These are phyloP conservation scores for Rhopalosiphum maidis DNA, from an alignment of 1,140 invertebrate genomes.

Conservation along the genomic window DNA sequence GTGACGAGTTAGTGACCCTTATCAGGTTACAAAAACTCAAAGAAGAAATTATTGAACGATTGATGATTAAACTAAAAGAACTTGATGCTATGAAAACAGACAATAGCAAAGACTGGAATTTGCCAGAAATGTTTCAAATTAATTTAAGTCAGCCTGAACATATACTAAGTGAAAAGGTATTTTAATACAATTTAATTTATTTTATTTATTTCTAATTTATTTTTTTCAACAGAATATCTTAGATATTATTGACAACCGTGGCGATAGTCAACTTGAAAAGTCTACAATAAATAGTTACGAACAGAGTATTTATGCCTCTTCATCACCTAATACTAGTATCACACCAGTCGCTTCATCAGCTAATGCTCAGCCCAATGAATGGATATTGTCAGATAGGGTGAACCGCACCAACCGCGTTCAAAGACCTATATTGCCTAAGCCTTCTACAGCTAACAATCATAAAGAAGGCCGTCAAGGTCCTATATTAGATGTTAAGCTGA, in stretches of 20 bases:
- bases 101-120: conserved; percentile 56
- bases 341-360: not conserved
- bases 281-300: not conserved
- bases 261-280: conserved; percentile 40
- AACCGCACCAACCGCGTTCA: conserved; percentile 43
- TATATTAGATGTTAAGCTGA: conserved; percentile 79
- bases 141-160: conserved; percentile 53
- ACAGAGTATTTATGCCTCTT: conserved; percentile 1
- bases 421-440: conserved; percentile 59
- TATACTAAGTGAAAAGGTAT: conserved; percentile 50
- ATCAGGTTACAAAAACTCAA: conserved; percentile 52
- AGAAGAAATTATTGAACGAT: conserved; percentile 51
- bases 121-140: conserved; percentile 54
- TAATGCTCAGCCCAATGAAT: conserved; percentile 8
- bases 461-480: conserved; percentile 74
- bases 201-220: not conserved
- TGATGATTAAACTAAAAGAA: conserved; percentile 50
- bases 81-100: conserved; percentile 41
- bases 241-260: conserved; percentile 41
- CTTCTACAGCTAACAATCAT: conserved; percentile 31
- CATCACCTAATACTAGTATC: not conserved
- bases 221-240: conserved; percentile 17
- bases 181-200: not conserved
- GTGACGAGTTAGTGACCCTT: conserved; percentile 45
- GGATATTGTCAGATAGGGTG: conserved; percentile 28